A percentile compares a stretch with the other conserved stretches of the same genome.
Conservation (phyloP, 2,113 vertebrate genomes). For the Gallinago undulata region DNA sequence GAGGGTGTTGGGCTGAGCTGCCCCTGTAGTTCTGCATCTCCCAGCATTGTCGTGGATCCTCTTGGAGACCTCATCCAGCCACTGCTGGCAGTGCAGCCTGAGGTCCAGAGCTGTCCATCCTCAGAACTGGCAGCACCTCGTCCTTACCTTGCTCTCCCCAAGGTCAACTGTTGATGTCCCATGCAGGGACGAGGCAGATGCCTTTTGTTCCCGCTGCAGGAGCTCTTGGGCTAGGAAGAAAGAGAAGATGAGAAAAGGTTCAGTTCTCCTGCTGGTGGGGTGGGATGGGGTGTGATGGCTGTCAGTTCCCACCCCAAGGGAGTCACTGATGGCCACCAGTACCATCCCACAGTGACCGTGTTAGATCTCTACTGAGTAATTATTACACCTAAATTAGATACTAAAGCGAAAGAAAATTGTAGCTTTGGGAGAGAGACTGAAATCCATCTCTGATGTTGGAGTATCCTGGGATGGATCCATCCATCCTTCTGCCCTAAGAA, state of each 20-base stretch:
- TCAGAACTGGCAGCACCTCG: conserved; percentile 37
- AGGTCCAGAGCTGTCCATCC: neutral
- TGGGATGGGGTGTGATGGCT: neutral
- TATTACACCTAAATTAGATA: fast-evolving
- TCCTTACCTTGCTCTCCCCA: fast-evolving
- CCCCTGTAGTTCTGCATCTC: neutral
- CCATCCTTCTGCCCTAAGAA: neutral
- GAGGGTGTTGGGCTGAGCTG: neutral
- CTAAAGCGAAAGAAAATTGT: neutral
- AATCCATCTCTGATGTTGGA: neutral
- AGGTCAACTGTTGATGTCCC: neutral
- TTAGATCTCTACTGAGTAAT: neutral
- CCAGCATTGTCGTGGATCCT: neutral
- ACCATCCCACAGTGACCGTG: fast-evolving
- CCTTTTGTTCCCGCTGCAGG: neutral
- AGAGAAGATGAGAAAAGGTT: neutral
- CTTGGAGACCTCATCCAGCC: neutral
- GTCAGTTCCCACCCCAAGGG: fast-evolving
- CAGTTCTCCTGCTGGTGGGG: neutral
- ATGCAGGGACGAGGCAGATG: fast-evolving
- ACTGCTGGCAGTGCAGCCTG: neutral
- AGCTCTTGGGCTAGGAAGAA: conserved; percentile 62
- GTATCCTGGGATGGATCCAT: neutral
- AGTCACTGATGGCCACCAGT: neutral
- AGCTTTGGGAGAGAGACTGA: neutral